Percentiles rank a stretch among this genome's conserved stretches.
These are phyloP conservation scores for Sepiola atlantica DNA, from an alignment of 2,888 invertebrate species.

Conservation along the genomic window DNA sequence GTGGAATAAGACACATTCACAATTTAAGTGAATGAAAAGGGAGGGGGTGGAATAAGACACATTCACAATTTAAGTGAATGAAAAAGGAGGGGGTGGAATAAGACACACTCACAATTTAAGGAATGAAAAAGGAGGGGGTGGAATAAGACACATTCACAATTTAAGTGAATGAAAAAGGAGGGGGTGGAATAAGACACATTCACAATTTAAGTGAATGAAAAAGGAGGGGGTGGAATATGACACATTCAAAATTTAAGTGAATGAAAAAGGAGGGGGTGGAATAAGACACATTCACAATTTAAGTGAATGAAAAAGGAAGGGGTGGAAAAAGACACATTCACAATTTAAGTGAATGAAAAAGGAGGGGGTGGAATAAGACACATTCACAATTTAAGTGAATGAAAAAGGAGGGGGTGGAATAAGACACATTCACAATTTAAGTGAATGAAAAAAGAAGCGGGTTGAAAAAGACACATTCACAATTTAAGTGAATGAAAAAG, in stretches of 20 bases:
- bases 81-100: neutral
- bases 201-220: neutral
- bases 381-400: too few relatives aligned
- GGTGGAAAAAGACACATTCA: neutral
- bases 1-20: too few relatives aligned
- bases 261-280: neutral
- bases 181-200: neutral
- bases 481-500: neutral
- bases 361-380: neutral
- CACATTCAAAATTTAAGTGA: neutral
- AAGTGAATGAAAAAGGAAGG: neutral
- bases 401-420: too few relatives aligned
- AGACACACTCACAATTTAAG: too few relatives aligned
- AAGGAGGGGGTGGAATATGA: neutral
- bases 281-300: neutral
- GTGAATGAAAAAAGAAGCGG: neutral
- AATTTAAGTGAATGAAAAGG: too few relatives aligned
- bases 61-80: too few relatives aligned
- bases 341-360: neutral
- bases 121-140: too few relatives aligned
- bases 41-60: too few relatives aligned
- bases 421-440: too few relatives aligned
- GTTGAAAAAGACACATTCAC: neutral
- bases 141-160: too few relatives aligned
- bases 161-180: neutral